phyloP scores from a whole-genome alignment of 2,797 vertebrate species.

The Zenarchopterus dispar region DNA sequence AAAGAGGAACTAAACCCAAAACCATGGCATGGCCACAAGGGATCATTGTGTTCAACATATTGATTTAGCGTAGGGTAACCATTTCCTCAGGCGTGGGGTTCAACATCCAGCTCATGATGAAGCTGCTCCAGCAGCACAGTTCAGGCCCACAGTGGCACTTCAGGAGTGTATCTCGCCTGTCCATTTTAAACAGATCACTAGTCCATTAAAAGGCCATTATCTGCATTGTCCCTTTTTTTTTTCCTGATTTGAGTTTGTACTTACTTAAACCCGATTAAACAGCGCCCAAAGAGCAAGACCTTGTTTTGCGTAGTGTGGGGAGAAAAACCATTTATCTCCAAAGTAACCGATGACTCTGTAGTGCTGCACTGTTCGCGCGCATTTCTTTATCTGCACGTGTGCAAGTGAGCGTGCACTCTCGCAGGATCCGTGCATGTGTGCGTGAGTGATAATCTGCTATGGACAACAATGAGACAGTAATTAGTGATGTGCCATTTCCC shows the following conservation, averaged over 20 bases:
- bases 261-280: not conserved
- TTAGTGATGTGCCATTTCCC: constrained; percentile 80
- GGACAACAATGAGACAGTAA: constrained; percentile 72
- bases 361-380: constrained; percentile 3
- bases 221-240: not conserved
- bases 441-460: constrained; percentile 40
- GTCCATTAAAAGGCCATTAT: not conserved
- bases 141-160: too few species aligned
- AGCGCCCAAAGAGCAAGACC: not conserved
- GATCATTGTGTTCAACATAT: too few species aligned
- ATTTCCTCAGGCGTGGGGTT: too few species aligned
- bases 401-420: constrained; percentile 4
- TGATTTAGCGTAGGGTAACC: too few species aligned
- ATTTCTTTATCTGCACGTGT: constrained; percentile 4
- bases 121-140: too few species aligned
- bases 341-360: constrained; percentile 31
- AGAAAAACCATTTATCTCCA: constrained; percentile 21
- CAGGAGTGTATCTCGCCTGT: too few species aligned
- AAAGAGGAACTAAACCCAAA: too few species aligned
- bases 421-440: constrained; percentile 31
- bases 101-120: too few species aligned
- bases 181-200: too few species aligned
- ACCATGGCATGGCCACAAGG: too few species aligned
- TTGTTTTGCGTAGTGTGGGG: too few species aligned
- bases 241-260: too few species aligned